These are phyloP conservation scores for Nannoperca obscura DNA, from an alignment of 2,797 vertebrate species.

Conservation along the genomic window DNA sequence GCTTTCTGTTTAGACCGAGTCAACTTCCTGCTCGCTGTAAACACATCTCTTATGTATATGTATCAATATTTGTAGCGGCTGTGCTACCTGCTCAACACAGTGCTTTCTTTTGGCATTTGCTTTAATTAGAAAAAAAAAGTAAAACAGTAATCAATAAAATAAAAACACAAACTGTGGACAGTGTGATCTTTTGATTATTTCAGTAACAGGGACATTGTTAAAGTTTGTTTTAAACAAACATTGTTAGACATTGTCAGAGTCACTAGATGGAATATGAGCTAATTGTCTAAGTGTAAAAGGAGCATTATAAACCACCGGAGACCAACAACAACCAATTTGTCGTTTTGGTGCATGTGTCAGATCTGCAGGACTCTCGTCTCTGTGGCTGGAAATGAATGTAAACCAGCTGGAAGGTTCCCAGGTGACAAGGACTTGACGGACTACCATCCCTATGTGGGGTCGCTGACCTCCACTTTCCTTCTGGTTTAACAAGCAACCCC, in stretches of 20 bases:
- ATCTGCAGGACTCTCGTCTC: not conserved
- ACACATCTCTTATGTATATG: not conserved
- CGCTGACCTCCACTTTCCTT: conserved; percentile 66
- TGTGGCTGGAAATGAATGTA: conserved; percentile 26
- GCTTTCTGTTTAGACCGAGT: not conserved
- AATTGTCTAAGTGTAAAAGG: conserved; percentile 17
- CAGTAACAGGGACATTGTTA: not conserved
- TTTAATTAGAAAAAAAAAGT: too few species aligned
- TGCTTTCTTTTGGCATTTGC: too few species aligned
- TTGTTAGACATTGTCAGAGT: too few species aligned
- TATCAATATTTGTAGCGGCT: not conserved
- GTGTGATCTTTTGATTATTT: not conserved
- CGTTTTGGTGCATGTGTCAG: not conserved
- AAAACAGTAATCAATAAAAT: not conserved
- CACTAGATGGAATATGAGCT: not conserved
- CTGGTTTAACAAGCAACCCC: conserved; percentile 66
- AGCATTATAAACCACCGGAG: conserved; percentile 29
- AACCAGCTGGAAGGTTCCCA: conserved; percentile 36
- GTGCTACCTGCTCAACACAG: too few species aligned
- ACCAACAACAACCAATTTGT: conserved; percentile 16
- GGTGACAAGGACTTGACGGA: conserved; percentile 56
- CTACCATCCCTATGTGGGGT: conserved; percentile 45
- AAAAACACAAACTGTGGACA: not conserved
- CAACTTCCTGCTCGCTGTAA: not conserved
- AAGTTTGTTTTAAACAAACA: too few species aligned